Evolutionary conservation across 2,888 invertebrate species (phyloP).

Genomic region (Trimorus sp.): DNA sequence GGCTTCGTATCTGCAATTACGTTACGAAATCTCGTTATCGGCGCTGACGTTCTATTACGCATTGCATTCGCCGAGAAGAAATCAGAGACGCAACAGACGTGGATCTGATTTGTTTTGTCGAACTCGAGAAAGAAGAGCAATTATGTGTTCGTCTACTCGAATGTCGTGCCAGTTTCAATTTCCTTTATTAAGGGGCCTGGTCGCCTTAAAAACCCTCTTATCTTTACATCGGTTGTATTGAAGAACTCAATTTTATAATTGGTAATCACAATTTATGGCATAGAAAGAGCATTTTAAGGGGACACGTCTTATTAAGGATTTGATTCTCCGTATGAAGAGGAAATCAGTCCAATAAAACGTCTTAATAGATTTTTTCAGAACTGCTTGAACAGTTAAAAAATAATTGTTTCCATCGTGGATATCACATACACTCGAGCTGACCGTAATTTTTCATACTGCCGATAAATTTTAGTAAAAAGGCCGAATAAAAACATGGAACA

Average conservation of each 20-base stretch:
- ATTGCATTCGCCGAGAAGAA: slow-evolving; percentile 36
- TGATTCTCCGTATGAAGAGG: neutral
- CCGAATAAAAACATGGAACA: too few species aligned
- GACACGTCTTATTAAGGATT: neutral
- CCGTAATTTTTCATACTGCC: too few species aligned
- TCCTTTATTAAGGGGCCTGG: slow-evolving; percentile 21
- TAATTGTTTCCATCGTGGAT: too few species aligned
- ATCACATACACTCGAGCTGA: too few species aligned
- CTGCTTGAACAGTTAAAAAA: too few species aligned
- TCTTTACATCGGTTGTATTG: neutral
- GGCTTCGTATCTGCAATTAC: slow-evolving; percentile 38
- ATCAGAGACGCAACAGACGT: slow-evolving; percentile 39
- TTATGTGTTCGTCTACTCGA: slow-evolving; percentile 35
- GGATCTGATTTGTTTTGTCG: slow-evolving; percentile 54
- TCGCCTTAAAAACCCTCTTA: neutral
- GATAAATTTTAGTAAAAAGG: too few species aligned
- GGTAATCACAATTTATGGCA: neutral
- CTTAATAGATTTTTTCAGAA: too few species aligned
- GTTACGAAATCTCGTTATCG: slow-evolving; percentile 35
- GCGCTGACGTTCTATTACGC: slow-evolving; percentile 26
- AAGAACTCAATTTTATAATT: neutral
- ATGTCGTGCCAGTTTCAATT: slow-evolving; percentile 48
- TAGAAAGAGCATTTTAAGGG: too few species aligned
- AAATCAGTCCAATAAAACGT: too few species aligned
- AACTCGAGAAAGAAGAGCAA: slow-evolving; percentile 51